Evolutionary conservation across 2,888 invertebrate species (phyloP), one percentile per base, ranked within the genome.

Genomic region (Eupelmus urozonus): DNA sequence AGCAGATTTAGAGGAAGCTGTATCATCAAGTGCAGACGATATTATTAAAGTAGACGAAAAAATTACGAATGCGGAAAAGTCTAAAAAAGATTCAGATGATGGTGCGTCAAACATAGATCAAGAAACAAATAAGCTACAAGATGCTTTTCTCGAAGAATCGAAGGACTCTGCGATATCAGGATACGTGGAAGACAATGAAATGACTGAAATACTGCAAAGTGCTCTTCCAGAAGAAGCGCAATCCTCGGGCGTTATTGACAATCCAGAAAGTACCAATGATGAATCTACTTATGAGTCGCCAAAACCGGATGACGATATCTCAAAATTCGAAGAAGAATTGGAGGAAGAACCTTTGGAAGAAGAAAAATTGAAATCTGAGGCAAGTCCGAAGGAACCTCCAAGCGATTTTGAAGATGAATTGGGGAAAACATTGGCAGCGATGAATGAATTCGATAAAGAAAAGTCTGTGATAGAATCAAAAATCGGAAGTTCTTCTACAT

Each of bases 351-450:
- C 42, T 49, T 29, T 34, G 1, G 55, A 79, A 27, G 73, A 76
- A 13, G 11, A 23, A 0, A 65, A 29, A 25, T 51, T 9, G 2
- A 67, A 60, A 42, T 27, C 25, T 2, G 40, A 63, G 2, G 40
- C 70, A 62, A 45, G 2, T 42, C 23, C 7, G 7, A 34, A 40
- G 5, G 40, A 57, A 29, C 20, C 13, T 29, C 16, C 13, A 49
- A 13, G 55, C 27, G 57, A 79, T 57, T 18, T 76, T 13, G 67
- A 73, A 60, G 63, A 63, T 1, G 73, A 73, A 29, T 27, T 59
- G 1, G 59, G 45, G 11, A 74, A 74, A 69, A 74, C 69, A 5
- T 40, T 62, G 11, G 75, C 40, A 11, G 71, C 57, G 1, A 65
- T 66, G 18, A 45, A 74, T n/a, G 70, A 62, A 34, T 45, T 70